Base-by-base conservation (phyloP, 2,113 vertebrate species). In the Corythaeola cristata region DNA sequence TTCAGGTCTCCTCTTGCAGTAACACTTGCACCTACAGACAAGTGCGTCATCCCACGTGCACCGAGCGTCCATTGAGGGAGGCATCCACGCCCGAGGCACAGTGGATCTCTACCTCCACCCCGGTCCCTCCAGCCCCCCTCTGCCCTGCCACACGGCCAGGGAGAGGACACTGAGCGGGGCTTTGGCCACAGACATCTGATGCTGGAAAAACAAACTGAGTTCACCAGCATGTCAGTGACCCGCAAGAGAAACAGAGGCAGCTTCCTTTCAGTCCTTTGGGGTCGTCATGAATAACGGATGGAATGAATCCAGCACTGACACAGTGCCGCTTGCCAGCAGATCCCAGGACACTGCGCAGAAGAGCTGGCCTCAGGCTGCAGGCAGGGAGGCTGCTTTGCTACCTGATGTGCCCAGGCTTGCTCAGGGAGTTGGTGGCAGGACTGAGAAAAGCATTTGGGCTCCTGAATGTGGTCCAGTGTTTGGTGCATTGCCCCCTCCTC, bases 181-280 rank as follows among this genome's bases (percentile, higher is more conserved):
- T 66, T 35, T 5, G 59, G 72, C 74, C 3, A 0, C 49, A 13
- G 96, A 95, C 74, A 96, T 27, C 66, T 55, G 95, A 95, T 93
- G 89, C 89, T 91, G 95, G 91, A 97, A 97, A 97, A 97, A 77
- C 90, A 94, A 71, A 94, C 94, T 58, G 90, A 71, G 95, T 94
- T 95, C 96, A 95, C 84, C 74, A 2, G 59, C 6, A 47, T 88
- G 91, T 88, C 94, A 88, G 53, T 84, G 74, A 93, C 91, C 95
- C 95, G 76, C 84, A 56, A 78, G 74, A 74, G 84, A 86, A 73
- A 45, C 50, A 78, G 74, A 47, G 92, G 41, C 91, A 95, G 84
- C 87, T 91, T 96, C 66, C 67, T 95, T 95, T 97, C 95, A 58
- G 77, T 82, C 85, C 74, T 95, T 37, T 2, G 0, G 62, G 77